phyloP scores from a whole-genome alignment of 2,888 invertebrate genomes.

The Xiphydria camelus region DNA sequence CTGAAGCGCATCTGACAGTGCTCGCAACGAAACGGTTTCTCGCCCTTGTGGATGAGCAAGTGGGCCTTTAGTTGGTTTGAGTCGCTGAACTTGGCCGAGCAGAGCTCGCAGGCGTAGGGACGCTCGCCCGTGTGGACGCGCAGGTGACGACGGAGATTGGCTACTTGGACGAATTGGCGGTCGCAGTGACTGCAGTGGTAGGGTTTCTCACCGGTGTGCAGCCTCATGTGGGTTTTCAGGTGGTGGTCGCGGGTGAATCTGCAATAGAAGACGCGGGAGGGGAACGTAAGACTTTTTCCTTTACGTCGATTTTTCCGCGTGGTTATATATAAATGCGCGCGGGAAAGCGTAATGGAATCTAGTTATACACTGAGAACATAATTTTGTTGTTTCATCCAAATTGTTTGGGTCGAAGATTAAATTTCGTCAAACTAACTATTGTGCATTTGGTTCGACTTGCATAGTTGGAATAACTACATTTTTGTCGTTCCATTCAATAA shows the following conservation, averaged over 20 bases:
- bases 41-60: slow-evolving; percentile 84
- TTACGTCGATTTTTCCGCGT: no score
- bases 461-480: no score
- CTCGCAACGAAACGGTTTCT: slow-evolving; percentile 84
- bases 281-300: no score
- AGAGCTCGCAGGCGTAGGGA: slow-evolving; percentile 85
- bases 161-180: slow-evolving; percentile 90
- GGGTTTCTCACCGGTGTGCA: slow-evolving; percentile 92
- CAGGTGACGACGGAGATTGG: slow-evolving; percentile 84
- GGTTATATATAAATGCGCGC: no score
- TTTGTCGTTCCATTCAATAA: no score
- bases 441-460: no score
- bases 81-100: slow-evolving; percentile 85
- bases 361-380: no score
- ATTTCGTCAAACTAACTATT: no score
- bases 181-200: slow-evolving; percentile 92
- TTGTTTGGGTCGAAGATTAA: no score
- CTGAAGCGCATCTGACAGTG: slow-evolving; percentile 80
- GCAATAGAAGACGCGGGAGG: no score
- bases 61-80: slow-evolving; percentile 92
- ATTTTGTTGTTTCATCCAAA: no score
- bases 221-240: slow-evolving; percentile 87
- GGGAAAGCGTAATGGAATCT: no score
- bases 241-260: slow-evolving; percentile 90
- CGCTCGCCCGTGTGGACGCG: slow-evolving; percentile 91